Conservation (phyloP, 30 jellyfish, hydroid and myxozoan genomes). For the Turritopsis rubra region DNA sequence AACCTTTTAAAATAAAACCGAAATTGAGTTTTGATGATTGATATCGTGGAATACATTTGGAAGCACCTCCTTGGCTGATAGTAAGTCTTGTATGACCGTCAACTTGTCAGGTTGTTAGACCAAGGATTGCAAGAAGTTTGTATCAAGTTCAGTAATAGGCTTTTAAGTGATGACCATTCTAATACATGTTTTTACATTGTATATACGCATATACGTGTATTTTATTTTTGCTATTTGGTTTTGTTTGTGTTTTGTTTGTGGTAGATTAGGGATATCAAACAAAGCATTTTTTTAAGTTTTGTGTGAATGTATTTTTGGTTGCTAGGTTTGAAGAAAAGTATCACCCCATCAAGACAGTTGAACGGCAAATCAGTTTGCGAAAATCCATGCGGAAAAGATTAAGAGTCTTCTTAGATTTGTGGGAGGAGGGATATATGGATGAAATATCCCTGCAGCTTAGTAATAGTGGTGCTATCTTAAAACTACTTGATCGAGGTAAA, state of each 20-base stretch:
- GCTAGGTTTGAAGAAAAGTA: slow-evolving; percentile 80
- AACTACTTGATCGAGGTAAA: slow-evolving; percentile 73
- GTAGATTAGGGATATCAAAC: neutral
- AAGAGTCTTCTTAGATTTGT: slow-evolving; percentile 66
- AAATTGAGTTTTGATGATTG: neutral
- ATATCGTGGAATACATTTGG: neutral
- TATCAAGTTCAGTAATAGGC: neutral
- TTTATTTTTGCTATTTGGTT: too few species aligned
- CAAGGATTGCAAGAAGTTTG: neutral
- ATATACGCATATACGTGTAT: too few species aligned
- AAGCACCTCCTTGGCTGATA: neutral
- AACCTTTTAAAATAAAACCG: too few species aligned
- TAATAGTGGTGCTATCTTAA: slow-evolving; percentile 41
- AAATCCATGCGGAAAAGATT: slow-evolving; percentile 51
- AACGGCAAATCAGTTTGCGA: slow-evolving; percentile 46
- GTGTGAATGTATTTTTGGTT: neutral
- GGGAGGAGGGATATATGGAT: slow-evolving; percentile 61
- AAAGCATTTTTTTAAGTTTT: too few species aligned
- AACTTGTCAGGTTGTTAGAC: neutral
- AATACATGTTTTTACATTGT: too few species aligned
- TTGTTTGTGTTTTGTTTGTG: too few species aligned
- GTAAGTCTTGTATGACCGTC: neutral
- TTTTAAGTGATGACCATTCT: too few species aligned
- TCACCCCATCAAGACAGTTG: slow-evolving; percentile 68
- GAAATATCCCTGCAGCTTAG: slow-evolving; percentile 38